phyloP scores from a whole-genome alignment of 2,797 vertebrate species.

The Knipowitschia caucasica region DNA sequence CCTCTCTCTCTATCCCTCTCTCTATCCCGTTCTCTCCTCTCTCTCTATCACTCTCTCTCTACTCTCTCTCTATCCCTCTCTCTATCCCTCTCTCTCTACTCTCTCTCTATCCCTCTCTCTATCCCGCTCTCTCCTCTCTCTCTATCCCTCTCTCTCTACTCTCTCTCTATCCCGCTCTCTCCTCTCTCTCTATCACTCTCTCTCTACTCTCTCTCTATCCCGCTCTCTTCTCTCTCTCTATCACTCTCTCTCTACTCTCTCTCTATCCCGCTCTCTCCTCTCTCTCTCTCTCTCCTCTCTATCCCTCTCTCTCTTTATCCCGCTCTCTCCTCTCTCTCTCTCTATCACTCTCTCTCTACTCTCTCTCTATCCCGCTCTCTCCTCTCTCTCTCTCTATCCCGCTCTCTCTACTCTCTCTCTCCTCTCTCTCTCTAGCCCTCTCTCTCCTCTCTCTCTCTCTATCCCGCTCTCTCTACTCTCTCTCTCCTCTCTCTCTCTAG shows the following conservation, averaged over 20 bases:
- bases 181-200: not conserved
- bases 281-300: not conserved
- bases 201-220: not conserved
- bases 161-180: not conserved
- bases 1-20: too few relatives aligned
- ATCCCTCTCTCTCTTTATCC: not conserved
- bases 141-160: too few relatives aligned
- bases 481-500: too few relatives aligned
- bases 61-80: too few relatives aligned
- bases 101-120: too few relatives aligned
- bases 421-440: not conserved
- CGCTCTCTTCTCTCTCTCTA: not conserved
- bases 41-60: too few relatives aligned
- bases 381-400: not conserved
- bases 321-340: not conserved
- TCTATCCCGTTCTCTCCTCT: too few relatives aligned
- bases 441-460: not conserved
- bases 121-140: not conserved
- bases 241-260: not conserved
- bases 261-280: not conserved
- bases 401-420: not conserved
- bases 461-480: too few relatives aligned
- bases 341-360: not conserved
- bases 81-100: not conserved
- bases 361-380: too few relatives aligned